Conservation (phyloP, 2,113 vertebrate species). For the Phyllopteryx taeniolatus region DNA sequence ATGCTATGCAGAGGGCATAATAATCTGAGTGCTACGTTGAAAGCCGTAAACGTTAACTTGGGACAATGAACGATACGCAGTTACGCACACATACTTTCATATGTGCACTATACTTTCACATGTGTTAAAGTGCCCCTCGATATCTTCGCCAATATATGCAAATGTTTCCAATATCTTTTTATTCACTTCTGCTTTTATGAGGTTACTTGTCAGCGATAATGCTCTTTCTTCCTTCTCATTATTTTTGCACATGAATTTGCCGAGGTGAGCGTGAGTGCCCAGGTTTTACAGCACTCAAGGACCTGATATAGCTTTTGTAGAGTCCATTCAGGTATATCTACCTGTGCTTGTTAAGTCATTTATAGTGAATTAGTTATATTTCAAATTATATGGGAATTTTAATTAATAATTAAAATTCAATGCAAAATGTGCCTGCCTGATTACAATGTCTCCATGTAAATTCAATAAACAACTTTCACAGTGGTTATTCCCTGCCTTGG, state of each 20-base stretch:
- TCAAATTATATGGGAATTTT: no score
- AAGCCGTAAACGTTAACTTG: slow-evolving; percentile 52
- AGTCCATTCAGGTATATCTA: not conserved
- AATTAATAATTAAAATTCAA: not conserved
- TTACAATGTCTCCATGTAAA: not conserved
- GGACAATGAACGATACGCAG: slow-evolving; percentile 19
- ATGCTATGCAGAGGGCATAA: slow-evolving; percentile 44
- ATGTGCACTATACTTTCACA: not conserved
- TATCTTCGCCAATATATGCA: slow-evolving; percentile 1
- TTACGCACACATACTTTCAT: not conserved
- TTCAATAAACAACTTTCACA: not conserved
- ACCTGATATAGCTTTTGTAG: not conserved
- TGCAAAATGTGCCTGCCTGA: not conserved
- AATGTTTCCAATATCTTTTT: not conserved
- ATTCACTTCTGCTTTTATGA: slow-evolving; percentile 11
- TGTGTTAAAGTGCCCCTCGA: slow-evolving; percentile 6
- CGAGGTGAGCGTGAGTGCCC: not conserved
- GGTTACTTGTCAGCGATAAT: slow-evolving; percentile 11
- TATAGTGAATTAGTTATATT: no score
- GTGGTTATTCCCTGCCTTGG: not conserved
- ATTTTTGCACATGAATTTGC: not conserved
- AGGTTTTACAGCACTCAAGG: not conserved
- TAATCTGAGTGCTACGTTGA: slow-evolving; percentile 64
- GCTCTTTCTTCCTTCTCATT: not conserved
- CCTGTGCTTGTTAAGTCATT: no score